Conservation (phyloP, 2,888 invertebrate species). For the Plagodis dolabraria region DNA sequence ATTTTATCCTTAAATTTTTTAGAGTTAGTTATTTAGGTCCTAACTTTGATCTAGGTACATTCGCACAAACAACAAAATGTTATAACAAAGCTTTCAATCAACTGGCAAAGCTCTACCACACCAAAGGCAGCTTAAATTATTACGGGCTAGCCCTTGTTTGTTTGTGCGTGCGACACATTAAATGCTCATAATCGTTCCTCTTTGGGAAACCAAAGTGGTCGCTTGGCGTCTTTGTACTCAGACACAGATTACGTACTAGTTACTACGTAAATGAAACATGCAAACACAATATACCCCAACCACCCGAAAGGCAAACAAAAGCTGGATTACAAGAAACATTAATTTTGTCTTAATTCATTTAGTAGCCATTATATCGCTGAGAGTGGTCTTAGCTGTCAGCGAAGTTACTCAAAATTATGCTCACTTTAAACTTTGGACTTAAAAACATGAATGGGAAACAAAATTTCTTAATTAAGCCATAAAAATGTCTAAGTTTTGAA, state of each 20-base stretch:
- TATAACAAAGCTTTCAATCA: slow-evolving; percentile 10
- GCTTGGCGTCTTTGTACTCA: slow-evolving; percentile 15
- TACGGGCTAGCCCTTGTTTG: slow-evolving; percentile 18
- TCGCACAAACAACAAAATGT: neutral
- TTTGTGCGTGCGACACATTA: slow-evolving; percentile 22
- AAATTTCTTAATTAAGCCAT: slow-evolving; percentile 13
- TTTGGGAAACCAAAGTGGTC: slow-evolving; percentile 16
- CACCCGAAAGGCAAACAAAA: slow-evolving; percentile 9
- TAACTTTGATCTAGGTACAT: too few relatives aligned
- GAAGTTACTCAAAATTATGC: slow-evolving; percentile 4
- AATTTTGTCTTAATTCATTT: slow-evolving; percentile 18
- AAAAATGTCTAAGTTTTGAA: slow-evolving; percentile 19
- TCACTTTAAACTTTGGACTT: slow-evolving; percentile 17
- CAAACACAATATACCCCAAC: slow-evolving; percentile 12
- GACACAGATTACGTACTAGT: neutral
- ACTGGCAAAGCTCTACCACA: slow-evolving; percentile 11
- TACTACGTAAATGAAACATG: slow-evolving; percentile 19
- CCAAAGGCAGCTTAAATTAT: slow-evolving; percentile 24
- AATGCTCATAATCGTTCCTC: slow-evolving; percentile 24
- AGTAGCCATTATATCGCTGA: slow-evolving; percentile 14
- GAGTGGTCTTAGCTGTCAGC: slow-evolving; percentile 11
- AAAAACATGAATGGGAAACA: slow-evolving; percentile 8
- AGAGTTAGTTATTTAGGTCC: too few relatives aligned
- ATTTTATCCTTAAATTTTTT: too few relatives aligned
- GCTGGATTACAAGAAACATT: slow-evolving; percentile 17